phyloP scores from a whole-genome alignment of 35 echinoderm and acorn worm species.

The Ptychodera flava region DNA sequence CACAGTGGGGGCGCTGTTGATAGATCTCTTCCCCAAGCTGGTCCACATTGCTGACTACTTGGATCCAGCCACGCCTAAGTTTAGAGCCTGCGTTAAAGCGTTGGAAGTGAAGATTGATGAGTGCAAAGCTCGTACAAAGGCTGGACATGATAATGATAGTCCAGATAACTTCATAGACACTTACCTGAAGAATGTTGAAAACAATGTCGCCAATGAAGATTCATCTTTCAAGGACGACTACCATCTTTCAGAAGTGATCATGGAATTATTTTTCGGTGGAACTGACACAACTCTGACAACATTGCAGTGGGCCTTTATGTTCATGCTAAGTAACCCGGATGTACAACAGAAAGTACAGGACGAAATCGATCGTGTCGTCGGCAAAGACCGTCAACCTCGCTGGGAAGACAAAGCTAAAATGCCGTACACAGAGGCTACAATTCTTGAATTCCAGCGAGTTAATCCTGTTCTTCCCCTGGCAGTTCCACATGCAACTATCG shows the following conservation, averaged over 20 bases:
- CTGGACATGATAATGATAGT: not conserved
- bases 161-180: conserved; percentile 70
- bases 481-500: not conserved
- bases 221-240: conserved; percentile 83
- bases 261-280: not conserved
- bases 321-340: not conserved
- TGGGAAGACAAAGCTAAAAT: not conserved
- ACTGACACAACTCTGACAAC: not conserved
- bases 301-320: not conserved
- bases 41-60: not conserved
- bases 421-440: not conserved
- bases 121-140: not conserved
- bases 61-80: not conserved
- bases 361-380: not conserved
- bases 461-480: not conserved
- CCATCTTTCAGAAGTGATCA: not conserved
- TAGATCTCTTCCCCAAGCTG: not conserved
- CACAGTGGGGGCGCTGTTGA: not conserved
- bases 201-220: conserved; percentile 24
- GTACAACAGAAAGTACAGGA: not conserved
- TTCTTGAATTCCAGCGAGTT: not conserved
- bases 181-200: conserved; percentile 62
- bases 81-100: not conserved
- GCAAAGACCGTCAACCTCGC: not conserved
- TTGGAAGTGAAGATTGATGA: not conserved